Evolutionary conservation across 37 sponge, comb jelly and placozoan species (phyloP).

Genomic region (Dysidea cf. avara): DNA sequence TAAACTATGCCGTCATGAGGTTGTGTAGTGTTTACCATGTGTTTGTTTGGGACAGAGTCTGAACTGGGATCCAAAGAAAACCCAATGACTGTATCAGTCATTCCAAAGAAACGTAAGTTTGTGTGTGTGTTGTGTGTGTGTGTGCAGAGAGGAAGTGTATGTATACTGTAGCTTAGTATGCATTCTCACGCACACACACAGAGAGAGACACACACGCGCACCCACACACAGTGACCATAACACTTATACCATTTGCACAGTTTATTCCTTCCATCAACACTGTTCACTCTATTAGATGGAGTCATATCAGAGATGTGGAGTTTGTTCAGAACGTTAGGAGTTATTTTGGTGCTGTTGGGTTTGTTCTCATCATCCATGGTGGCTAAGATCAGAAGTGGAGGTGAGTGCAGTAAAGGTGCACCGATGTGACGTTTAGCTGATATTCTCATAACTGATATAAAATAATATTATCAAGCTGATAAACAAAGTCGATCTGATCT

Average conservation of each 20-base stretch:
- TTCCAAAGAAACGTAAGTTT: conserved; percentile 24
- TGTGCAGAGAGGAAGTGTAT: not conserved
- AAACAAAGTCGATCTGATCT: too few species aligned
- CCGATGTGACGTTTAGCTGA: not conserved
- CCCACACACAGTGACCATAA: too few species aligned
- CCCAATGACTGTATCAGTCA: conserved; percentile 49
- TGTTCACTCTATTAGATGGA: not conserved
- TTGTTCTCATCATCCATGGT: conserved; percentile 48
- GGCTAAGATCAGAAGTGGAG: conserved; percentile 58
- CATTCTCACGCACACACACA: too few species aligned
- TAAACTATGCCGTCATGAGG: too few species aligned
- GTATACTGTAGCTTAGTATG: too few species aligned
- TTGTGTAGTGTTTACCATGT: too few species aligned
- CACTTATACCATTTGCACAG: too few species aligned
- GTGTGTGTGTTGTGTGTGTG: not conserved
- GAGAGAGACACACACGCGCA: too few species aligned
- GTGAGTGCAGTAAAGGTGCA: conserved; percentile 17
- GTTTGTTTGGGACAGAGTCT: too few species aligned
- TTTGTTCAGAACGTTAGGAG: conserved; percentile 26
- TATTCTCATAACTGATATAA: too few species aligned
- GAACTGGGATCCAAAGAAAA: conserved; percentile 30
- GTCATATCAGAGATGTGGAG: conserved; percentile 65
- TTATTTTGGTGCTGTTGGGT: conserved; percentile 20
- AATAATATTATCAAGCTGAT: too few species aligned
- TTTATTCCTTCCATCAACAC: too few species aligned